Evolutionary conservation across 2,113 vertebrate genomes (phyloP).

Genomic region (Indri indri): DNA sequence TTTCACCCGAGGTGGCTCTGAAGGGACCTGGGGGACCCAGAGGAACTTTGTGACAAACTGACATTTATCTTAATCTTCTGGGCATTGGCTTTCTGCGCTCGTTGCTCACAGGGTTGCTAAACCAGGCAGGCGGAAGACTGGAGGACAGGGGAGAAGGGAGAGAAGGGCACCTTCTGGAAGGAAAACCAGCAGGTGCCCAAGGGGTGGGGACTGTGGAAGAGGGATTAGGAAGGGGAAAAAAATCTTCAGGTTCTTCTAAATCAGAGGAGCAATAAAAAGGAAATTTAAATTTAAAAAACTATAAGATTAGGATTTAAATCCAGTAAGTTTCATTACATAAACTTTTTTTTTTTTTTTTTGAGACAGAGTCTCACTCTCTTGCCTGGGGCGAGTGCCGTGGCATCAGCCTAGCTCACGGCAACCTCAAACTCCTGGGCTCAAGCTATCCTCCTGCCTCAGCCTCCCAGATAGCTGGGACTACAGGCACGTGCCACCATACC

Average conservation of each 20-base stretch:
- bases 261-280: neutral
- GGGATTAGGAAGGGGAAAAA: neutral
- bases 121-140: neutral
- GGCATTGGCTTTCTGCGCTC: neutral
- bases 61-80: neutral
- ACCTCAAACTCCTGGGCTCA: no score
- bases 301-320: neutral
- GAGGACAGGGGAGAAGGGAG: fast-evolving
- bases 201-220: neutral
- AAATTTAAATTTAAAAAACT: neutral
- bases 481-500: no score
- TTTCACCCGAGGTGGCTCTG: neutral
- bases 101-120: neutral
- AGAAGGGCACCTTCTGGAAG: neutral
- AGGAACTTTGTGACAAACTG: neutral
- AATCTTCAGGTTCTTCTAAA: neutral
- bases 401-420: no score
- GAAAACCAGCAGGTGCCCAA: neutral
- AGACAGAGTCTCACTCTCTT: no score
- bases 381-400: no score
- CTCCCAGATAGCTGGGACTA: no score
- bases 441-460: no score
- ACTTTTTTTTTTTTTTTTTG: no score
- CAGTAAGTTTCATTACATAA: neutral
- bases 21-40: neutral